Evolutionary conservation across 2,797 vertebrate species (phyloP).

Genomic region (Ambastaia sidthimunki): DNA sequence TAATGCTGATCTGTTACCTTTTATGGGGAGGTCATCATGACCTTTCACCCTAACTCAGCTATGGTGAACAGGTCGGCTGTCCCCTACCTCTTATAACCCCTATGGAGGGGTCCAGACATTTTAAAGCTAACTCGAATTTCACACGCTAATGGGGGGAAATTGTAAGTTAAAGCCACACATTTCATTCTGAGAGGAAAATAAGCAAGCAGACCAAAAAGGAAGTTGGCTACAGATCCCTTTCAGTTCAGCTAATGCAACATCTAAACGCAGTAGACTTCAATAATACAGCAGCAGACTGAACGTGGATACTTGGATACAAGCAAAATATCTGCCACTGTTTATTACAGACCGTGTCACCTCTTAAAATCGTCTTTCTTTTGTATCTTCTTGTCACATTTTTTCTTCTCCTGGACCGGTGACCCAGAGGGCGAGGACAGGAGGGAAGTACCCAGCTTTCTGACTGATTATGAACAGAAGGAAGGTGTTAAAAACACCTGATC

Average conservation of each 20-base stretch:
- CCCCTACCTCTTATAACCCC: conserved; percentile 34
- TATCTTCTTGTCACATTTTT: conserved; percentile 6
- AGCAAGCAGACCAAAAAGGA: background rate
- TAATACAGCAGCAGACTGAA: background rate
- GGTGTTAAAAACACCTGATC: background rate
- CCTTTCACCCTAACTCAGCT: conserved; percentile 18
- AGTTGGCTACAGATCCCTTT: background rate
- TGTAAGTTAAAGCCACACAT: conserved; percentile 1
- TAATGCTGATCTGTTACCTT: conserved; percentile 31
- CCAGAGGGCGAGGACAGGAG: conserved; percentile 61
- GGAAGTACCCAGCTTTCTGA: conserved; percentile 63
- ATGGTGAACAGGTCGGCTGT: background rate
- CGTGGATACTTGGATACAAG: background rate
- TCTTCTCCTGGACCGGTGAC: conserved; percentile 64
- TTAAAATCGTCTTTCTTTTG: background rate
- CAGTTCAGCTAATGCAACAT: background rate
- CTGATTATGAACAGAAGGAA: conserved; percentile 68
- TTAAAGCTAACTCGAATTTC: conserved; percentile 6
- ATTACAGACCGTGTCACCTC: background rate
- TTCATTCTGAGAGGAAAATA: conserved; percentile 8
- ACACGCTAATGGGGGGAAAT: background rate
- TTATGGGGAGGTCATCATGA: conserved; percentile 14
- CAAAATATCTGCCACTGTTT: background rate
- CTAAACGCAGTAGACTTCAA: too few relatives aligned
- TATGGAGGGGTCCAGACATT: conserved; percentile 24